Evolutionary conservation across 35 echinoderm and acorn worm genomes (phyloP).

Genomic region (Eucidaris tribuloides): DNA sequence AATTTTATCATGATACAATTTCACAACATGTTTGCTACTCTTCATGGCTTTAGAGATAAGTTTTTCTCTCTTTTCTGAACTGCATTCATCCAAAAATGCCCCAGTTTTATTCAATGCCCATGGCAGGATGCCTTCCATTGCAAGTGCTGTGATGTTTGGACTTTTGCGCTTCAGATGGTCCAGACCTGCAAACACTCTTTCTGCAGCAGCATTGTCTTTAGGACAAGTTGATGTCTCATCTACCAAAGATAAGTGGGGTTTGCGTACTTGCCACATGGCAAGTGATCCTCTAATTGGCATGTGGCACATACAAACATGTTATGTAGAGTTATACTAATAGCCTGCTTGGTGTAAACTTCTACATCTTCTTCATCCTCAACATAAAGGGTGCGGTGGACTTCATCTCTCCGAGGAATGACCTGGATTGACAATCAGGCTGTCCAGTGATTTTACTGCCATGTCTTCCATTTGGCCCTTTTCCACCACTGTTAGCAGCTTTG

Average conservation of each 20-base stretch:
- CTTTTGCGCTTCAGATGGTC: constrained; percentile 16
- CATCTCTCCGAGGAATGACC: neutral
- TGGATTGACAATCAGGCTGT: too few relatives aligned
- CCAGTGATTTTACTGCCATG: neutral
- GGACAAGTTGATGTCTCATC: neutral
- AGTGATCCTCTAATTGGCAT: constrained; percentile 2
- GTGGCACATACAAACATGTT: constrained; percentile 27
- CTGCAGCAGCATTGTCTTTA: constrained; percentile 23
- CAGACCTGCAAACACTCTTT: constrained; percentile 27
- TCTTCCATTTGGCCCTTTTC: too few relatives aligned
- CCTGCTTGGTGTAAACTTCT: constrained; percentile 15
- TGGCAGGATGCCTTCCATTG: neutral
- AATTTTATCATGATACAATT: too few relatives aligned
- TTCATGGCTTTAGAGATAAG: neutral
- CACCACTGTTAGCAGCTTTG: too few relatives aligned
- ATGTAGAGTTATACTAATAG: constrained; percentile 16
- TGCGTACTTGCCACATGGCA: constrained; percentile 9
- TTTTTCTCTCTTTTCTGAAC: neutral
- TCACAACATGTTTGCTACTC: neutral
- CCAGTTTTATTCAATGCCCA: neutral
- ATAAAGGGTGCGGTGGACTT: constrained; percentile 7
- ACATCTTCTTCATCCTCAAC: neutral
- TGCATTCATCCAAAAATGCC: neutral
- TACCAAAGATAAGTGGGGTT: neutral
- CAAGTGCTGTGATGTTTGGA: neutral